phyloP scores from a whole-genome alignment of 2,888 invertebrate genomes.

The Drosophila subquinaria region DNA sequence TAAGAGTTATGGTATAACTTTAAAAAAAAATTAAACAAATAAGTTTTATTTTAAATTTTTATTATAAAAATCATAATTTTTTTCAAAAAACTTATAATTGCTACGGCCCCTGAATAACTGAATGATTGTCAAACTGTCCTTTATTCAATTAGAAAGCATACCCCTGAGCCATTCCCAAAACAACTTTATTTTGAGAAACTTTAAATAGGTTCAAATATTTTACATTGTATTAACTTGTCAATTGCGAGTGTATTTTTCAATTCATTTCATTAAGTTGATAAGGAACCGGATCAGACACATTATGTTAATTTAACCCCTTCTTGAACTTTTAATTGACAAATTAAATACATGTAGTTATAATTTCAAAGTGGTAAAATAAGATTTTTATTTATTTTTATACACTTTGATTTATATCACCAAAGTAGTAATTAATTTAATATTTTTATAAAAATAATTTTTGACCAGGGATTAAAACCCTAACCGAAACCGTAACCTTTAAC shows the following conservation, averaged over 20 bases:
- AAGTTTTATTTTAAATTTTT: too few relatives aligned
- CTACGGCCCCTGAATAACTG: too few relatives aligned
- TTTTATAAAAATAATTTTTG: constrained; percentile 2
- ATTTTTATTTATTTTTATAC: not conserved
- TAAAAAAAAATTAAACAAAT: too few relatives aligned
- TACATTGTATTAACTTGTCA: not conserved
- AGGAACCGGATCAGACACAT: not conserved
- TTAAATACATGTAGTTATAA: constrained; percentile 3
- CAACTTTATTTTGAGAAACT: not conserved
- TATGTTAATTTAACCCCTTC: constrained; percentile 1
- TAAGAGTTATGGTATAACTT: too few relatives aligned
- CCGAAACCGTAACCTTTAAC: too few relatives aligned
- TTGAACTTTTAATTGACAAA: constrained; percentile 29
- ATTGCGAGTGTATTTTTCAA: not conserved
- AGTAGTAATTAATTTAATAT: constrained; percentile 14
- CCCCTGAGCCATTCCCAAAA: too few relatives aligned
- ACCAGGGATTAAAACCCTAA: too few relatives aligned
- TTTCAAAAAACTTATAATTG: too few relatives aligned
- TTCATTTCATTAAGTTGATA: not conserved
- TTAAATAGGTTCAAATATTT: not conserved
- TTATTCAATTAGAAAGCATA: not conserved
- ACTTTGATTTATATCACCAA: constrained; percentile 7
- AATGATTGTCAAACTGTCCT: not conserved
- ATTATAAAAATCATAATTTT: too few relatives aligned
- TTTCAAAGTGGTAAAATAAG: not conserved